These are phyloP conservation scores for Incurvaria masculella DNA, from an alignment of 2,888 invertebrate species.

Conservation along the genomic window DNA sequence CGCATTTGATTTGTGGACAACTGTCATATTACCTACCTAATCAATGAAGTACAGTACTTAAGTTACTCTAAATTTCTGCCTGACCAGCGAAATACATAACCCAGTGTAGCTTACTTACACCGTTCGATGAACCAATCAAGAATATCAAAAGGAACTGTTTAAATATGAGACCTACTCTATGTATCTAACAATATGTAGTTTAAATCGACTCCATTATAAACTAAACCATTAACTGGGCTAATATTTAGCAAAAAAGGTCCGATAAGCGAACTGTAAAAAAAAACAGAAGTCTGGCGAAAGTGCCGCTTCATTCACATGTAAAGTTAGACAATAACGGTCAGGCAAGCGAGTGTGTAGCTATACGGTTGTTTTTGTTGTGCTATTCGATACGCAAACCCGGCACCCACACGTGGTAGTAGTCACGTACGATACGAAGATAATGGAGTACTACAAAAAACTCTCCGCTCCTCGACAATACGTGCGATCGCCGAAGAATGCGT, in stretches of 20 bases:
- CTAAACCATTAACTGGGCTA: too few species aligned
- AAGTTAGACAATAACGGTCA: background rate
- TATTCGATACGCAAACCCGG: background rate
- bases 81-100: too few species aligned
- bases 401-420: background rate
- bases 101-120: too few species aligned
- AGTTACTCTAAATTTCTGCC: too few species aligned
- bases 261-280: background rate
- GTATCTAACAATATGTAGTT: background rate
- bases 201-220: background rate
- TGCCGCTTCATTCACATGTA: background rate
- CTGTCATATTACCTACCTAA: too few species aligned
- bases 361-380: background rate
- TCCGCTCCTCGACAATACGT: background rate
- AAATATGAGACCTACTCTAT: background rate
- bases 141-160: too few species aligned
- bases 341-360: background rate
- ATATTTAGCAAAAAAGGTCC: background rate
- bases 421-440: background rate
- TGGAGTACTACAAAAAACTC: background rate
- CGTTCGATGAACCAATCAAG: too few species aligned
- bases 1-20: too few species aligned
- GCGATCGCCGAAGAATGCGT: background rate
- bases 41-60: too few species aligned
- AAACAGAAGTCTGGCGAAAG: background rate